Conservation (phyloP, 2,888 invertebrate species). For the Pristionchus mayeri region DNA sequence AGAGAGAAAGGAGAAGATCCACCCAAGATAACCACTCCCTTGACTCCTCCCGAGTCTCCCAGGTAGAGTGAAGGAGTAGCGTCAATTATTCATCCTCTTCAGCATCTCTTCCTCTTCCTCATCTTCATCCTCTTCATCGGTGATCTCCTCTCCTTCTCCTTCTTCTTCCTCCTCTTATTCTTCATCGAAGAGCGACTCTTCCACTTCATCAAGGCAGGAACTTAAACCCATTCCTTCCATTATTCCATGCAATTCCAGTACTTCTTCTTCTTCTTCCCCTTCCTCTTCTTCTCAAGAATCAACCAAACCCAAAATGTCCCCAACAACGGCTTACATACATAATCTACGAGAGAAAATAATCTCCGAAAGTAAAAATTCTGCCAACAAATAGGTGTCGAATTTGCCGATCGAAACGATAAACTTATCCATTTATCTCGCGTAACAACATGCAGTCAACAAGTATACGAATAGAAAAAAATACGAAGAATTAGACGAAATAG, state of each 20-base stretch:
- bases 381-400: not conserved
- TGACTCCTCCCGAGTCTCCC: slow-evolving; percentile 6
- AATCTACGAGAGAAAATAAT: slow-evolving; percentile 37
- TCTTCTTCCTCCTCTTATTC: not conserved
- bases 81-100: not conserved
- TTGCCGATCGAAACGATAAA: not conserved
- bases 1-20: slow-evolving; percentile 15
- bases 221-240: not conserved
- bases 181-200: not conserved
- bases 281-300: slow-evolving; percentile 31
- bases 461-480: not conserved
- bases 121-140: slow-evolving; percentile 24
- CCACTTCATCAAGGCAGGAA: slow-evolving; percentile 3
- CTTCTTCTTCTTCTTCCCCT: slow-evolving; percentile 22
- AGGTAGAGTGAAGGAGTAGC: not conserved
- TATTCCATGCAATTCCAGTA: not conserved
- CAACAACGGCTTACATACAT: slow-evolving; percentile 33
- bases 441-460: slow-evolving; percentile 21
- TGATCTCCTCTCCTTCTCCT: slow-evolving; percentile 8
- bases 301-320: not conserved
- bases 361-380: not conserved
- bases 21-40: not conserved
- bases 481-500: not conserved
- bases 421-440: not conserved
- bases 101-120: too few relatives aligned